A percentile compares a stretch with the other conserved stretches of the same genome.
Conservation (phyloP, 2,888 invertebrate genomes). For the Pterostichus niger region DNA sequence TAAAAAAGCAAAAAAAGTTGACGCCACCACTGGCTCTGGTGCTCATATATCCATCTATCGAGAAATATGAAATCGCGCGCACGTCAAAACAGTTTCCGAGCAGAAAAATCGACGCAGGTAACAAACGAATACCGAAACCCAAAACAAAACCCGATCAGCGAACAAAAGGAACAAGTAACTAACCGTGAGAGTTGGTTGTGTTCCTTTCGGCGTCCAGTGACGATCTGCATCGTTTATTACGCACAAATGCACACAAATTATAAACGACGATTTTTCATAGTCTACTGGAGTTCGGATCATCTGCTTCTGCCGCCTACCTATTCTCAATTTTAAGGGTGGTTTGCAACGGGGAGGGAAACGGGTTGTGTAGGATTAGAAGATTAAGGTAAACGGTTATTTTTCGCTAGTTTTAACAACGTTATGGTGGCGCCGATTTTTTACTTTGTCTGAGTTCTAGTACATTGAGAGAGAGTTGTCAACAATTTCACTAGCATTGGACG, state of each 20-base stretch:
- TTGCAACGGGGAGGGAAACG: constrained; percentile 40
- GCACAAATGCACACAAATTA: constrained; percentile 73
- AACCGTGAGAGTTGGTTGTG: constrained; percentile 71
- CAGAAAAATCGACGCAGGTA: constrained; percentile 65
- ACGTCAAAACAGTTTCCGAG: constrained; percentile 69
- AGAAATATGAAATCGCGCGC: constrained; percentile 64
- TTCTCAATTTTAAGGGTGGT: background rate
- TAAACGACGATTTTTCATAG: constrained; percentile 69
- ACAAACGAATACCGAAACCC: constrained; percentile 71
- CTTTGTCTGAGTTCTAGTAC: too few species aligned
- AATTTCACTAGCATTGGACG: background rate
- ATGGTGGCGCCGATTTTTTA: constrained; percentile 71
- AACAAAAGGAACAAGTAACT: constrained; percentile 71
- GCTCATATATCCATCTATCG: constrained; percentile 58
- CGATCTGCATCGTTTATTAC: constrained; percentile 74
- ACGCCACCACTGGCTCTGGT: constrained; percentile 25
- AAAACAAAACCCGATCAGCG: constrained; percentile 71
- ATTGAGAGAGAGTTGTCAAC: too few species aligned
- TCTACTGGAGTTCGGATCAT: constrained; percentile 38
- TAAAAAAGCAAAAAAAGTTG: background rate
- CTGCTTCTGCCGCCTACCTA: constrained; percentile 27
- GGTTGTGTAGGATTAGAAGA: constrained; percentile 72
- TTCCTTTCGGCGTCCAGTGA: constrained; percentile 72
- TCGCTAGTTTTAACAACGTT: constrained; percentile 72
- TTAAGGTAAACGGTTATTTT: constrained; percentile 73